Conservation (phyloP, 2,797 vertebrate genomes). For the Sphenopsis melanotis region DNA sequence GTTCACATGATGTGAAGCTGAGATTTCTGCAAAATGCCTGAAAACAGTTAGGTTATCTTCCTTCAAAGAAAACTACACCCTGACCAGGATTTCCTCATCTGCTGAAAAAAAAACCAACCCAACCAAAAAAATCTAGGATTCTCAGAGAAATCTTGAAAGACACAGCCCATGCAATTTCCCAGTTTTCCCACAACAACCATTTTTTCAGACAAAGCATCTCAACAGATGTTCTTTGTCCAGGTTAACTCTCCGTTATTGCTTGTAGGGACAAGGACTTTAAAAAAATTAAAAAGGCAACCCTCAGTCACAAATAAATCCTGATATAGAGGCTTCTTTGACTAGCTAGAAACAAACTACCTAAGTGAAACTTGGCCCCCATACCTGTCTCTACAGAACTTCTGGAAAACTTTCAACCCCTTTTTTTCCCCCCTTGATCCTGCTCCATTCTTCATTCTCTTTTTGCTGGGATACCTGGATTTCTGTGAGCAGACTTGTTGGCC, state of each 20-base stretch:
- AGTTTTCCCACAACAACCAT: background rate
- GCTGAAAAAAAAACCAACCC: accelerated
- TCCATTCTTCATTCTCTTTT: background rate
- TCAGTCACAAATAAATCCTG: background rate
- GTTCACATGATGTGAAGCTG: background rate
- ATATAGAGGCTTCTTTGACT: background rate
- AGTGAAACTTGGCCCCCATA: background rate
- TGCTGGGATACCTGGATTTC: background rate
- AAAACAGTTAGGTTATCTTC: background rate
- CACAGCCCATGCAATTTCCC: background rate
- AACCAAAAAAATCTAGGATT: background rate
- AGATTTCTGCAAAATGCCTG: background rate
- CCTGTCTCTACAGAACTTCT: background rate
- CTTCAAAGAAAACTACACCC: background rate
- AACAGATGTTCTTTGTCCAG: background rate
- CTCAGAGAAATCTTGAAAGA: background rate
- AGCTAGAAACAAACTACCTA: background rate
- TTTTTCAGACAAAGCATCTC: background rate
- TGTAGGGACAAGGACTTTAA: background rate
- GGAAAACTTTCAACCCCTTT: background rate
- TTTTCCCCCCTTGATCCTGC: accelerated
- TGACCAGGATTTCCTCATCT: background rate
- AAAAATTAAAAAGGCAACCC: background rate
- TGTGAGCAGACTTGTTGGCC: background rate
- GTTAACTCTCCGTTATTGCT: background rate